Evolutionary conservation across 2,888 invertebrate species (phyloP), one percentile per base, ranked within the genome.

Genomic region (Bembecia ichneumoniformis): DNA sequence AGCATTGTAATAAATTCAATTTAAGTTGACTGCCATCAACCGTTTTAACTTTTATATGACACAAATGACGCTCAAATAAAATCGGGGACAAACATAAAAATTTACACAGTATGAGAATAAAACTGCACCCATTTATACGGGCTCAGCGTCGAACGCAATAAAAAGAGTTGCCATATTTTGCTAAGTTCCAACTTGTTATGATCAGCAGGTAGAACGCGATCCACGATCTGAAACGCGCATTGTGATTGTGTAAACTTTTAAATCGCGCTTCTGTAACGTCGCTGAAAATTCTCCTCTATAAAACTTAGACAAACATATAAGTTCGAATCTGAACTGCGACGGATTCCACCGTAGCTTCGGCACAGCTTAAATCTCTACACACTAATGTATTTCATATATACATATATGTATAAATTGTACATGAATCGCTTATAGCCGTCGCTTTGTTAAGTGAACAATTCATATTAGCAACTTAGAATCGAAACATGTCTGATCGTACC

Each of bases 131-230:
- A 66, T 66, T 59, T 60, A 60, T 57, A 44, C 50, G 56, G 51
- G 58, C 57, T 55, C 58, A 59, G 62, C 62, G 13, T 44, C 44
- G 16, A 44, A 44, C 15, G 69, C 66, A 72, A 74, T 79, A 77
- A 78, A 78, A 75, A 67, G 64, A 73, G 65, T 66, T 59, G 69
- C 71, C 70, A 75, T 79, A 79, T 79, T 75, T 74, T 63, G 63
- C 63, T 52, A 66, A 73, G 67, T 76, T 74, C 55, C 57, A 66
- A 72, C 70, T 77, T 80, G 77, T 78, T 80, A 80, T 77, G 74
- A 77, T 70, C 74, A 69, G 63, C 60, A 66, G 63, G 67, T 70
- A 62, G 60, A 62, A 63, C 56, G 61, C 59, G 64, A 62, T 63
- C 53, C 56, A 55, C 53, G 60, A 66, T 58, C 60, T 58, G 62